Base-by-base conservation (phyloP, 2,888 invertebrate species). In the Morpho helenor region DNA sequence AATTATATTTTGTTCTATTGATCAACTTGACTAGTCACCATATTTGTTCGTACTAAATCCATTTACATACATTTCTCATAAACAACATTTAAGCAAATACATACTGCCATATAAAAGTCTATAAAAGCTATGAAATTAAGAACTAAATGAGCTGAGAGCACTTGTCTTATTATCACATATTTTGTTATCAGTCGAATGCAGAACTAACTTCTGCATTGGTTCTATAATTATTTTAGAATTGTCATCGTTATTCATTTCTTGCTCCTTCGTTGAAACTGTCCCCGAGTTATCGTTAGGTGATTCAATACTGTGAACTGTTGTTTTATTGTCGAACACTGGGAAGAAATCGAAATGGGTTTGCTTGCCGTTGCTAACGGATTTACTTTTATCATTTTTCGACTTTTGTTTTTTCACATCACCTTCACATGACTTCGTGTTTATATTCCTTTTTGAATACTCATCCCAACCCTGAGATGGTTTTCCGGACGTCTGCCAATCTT, bases 111-210 rank as follows among this genome's bases (percentile, higher is more conserved):
- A 83, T 77, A 84, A 86, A 79, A 77, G 68, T 75, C 73, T 76
- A 73, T 80, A 84, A 78, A 82, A 68, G 83, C 81, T 75, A 77
- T 79, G 75, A 64, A 76, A 79, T 82, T 87, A 87, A 71, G 84
- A 82, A 76, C 84, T 85, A 83, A 87, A 77, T 75, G 89, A 86
- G 84, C 84, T 86, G 82, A 89, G 82, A 79, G 86, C 84, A 82
- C 85, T 88, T 77, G 82, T 75, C 66, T 86, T 87, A 85, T 81
- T 90, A 90, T 90, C 90, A 90, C 90, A 90, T 83, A 87, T 79
- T 79, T 86, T 85, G 75, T 84, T 90, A 85, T 90, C 90, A 89
- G 90, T 90, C 90, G 89, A 78, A 79, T 83, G 87, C 87, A 90
- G 79, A 80, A 83, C 85, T 85, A 90, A 59, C 69, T 90, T 88